These are phyloP conservation scores for Melanostoma scalare DNA, from an alignment of 2,888 invertebrate species.

Conservation along the genomic window DNA sequence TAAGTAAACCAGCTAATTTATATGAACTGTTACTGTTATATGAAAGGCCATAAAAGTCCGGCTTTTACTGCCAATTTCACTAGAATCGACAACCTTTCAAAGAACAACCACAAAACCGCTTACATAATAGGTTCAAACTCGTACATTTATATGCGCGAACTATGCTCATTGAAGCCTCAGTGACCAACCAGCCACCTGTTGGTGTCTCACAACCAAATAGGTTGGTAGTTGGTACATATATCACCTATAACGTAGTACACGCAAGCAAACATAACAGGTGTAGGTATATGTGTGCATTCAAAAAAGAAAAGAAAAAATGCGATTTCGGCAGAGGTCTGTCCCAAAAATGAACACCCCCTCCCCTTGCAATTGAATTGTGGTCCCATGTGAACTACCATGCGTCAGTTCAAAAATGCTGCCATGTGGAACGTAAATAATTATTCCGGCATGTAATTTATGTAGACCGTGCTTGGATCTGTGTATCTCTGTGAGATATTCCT, in stretches of 20 bases:
- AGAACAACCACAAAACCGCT: constrained; percentile 45
- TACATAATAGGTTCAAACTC: constrained; percentile 41
- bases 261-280: constrained; percentile 34
- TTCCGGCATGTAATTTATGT: constrained; percentile 67
- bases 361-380: neutral
- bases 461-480: constrained; percentile 13
- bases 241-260: constrained; percentile 40
- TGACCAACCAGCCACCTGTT: constrained; percentile 50
- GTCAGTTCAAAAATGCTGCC: constrained; percentile 53
- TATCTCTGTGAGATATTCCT: constrained; percentile 53
- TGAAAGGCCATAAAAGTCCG: constrained; percentile 46
- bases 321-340: constrained; percentile 53
- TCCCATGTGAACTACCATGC: constrained; percentile 58
- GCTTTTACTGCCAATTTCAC: constrained; percentile 52
- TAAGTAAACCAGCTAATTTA: neutral
- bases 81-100: constrained; percentile 53
- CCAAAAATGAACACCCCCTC: constrained; percentile 11
- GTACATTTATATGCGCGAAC: constrained; percentile 27
- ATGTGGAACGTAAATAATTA: constrained; percentile 66
- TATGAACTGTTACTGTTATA: constrained; percentile 3
- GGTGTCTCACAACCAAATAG: constrained; percentile 18
- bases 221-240: constrained; percentile 6
- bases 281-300: constrained; percentile 1
- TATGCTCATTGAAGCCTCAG: constrained; percentile 40
- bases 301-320: constrained; percentile 34